Evolutionary conservation across 2,888 invertebrate genomes (phyloP), one percentile per base, ranked within the genome.

Genomic region (Aspidapion aeneum): DNA sequence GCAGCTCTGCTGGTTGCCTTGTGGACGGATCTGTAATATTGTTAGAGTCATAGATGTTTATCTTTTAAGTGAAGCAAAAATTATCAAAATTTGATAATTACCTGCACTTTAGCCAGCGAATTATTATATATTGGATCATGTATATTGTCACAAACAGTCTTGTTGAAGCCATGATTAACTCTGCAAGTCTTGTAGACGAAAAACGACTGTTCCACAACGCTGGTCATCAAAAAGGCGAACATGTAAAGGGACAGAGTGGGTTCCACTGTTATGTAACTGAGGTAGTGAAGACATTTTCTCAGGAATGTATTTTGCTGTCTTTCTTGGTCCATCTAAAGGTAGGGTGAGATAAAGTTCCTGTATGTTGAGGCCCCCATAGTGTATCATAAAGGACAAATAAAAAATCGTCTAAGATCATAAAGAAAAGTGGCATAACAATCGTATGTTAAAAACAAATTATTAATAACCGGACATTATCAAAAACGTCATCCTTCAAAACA

Each of bases 231-330:
- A 73, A 87, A 91, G 1, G 93, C 91, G 83, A 93, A 86, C 93
- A 95, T 94, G 75, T 93, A 95, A 1, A 94, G 81, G 75, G 94
- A 90, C 87, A 95, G 87, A 0, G 91, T 86, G 0, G 95, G 94
- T 74, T 96, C 95, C 19, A 95, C 92, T 0, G 93, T 89, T 60
- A 91, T 83, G 21, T 82, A 74, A 54, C 63, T 69, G 21, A 75
- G 55, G 62, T 74, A 75, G 51, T 70, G 58, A 3, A 35, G 35
- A 12, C 35, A 35, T 35, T 35, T 35, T 12, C 35, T 35, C 5
- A 35, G 35, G 12, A 35, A 35, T 35, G 35, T 7, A 7, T 35
- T 35, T 35, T 35, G 5, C 12, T 35, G 35, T 35, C 35, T 35
- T 35, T 35, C 35, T 35, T 35, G 35, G 12, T 35, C 12, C 35